Evolutionary conservation across 2,113 vertebrate genomes (phyloP).

Genomic region (Austrofundulus limnaeus): DNA sequence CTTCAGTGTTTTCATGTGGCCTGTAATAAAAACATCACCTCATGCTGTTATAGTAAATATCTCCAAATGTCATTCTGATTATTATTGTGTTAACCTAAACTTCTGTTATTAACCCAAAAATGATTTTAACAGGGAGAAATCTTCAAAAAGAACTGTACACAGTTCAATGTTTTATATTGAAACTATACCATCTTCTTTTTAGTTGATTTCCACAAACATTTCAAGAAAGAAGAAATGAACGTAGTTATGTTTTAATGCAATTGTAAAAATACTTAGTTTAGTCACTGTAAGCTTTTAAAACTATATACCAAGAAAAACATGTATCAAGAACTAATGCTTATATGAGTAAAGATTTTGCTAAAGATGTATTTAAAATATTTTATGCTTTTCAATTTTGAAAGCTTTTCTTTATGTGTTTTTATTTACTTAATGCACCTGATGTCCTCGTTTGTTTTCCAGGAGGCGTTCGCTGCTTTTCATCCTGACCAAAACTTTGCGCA

Average conservation of each 20-base stretch:
- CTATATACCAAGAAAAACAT: too few relatives aligned
- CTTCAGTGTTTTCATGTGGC: background rate
- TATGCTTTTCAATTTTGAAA: too few relatives aligned
- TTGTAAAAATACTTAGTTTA: too few relatives aligned
- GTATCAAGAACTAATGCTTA: background rate
- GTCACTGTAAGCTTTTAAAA: too few relatives aligned
- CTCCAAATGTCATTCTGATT: background rate
- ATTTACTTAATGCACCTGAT: background rate
- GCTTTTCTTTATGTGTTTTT: background rate
- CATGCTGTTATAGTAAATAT: background rate
- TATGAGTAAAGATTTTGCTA: background rate
- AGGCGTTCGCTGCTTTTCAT: slow-evolving; percentile 92
- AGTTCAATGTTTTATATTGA: too few relatives aligned
- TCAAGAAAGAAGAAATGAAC: too few relatives aligned
- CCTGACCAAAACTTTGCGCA: slow-evolving; percentile 82
- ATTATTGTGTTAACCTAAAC: background rate
- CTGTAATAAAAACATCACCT: background rate
- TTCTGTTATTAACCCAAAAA: background rate
- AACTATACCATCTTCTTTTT: too few relatives aligned
- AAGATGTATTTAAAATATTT: background rate
- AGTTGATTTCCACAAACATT: too few relatives aligned
- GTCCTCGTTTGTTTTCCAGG: slow-evolving; percentile 71
- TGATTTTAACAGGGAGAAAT: too few relatives aligned
- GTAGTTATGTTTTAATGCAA: too few relatives aligned
- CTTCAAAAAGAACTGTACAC: too few relatives aligned